These are phyloP conservation scores for Phrixothrix hirtus DNA, from an alignment of 2,888 invertebrate genomes.

Conservation along the genomic window DNA sequence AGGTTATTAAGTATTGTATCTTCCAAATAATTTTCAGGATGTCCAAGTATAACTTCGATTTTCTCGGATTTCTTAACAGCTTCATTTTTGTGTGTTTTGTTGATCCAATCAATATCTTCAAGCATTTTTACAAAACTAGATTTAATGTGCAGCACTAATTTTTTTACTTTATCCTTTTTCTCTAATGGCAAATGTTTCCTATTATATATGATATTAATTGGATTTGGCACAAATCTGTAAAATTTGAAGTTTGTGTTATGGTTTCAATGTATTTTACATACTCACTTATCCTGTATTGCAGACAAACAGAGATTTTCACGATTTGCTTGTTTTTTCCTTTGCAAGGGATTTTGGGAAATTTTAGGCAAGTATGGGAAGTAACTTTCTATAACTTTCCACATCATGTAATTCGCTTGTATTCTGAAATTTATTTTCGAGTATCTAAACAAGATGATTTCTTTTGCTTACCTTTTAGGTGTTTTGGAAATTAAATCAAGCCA, in stretches of 20 bases:
- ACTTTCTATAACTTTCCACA: conserved; percentile 18
- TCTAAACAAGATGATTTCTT: no score
- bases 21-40: conserved; percentile 37
- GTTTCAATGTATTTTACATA: neutral
- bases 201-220: neutral
- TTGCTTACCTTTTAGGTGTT: conserved; percentile 24
- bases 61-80: conserved; percentile 30
- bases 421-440: no score
- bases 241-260: neutral
- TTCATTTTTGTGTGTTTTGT: conserved; percentile 31
- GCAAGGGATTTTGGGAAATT: neutral
- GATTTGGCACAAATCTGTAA: neutral
- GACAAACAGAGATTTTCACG: neutral
- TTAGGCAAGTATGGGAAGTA: neutral
- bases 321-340: neutral
- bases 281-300: neutral
- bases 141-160: conserved; percentile 38
- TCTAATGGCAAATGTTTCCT: neutral
- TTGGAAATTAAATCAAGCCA: conserved; percentile 20
- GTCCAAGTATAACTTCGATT: conserved; percentile 37
- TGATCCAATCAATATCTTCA: conserved; percentile 37
- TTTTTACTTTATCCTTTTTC: conserved; percentile 28
- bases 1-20: conserved; percentile 35
- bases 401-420: conserved; percentile 25
- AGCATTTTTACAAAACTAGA: conserved; percentile 32